Evolutionary conservation across 2,888 invertebrate genomes (phyloP), one percentile per base, ranked within the genome.

Genomic region (Cephus nigrinus): DNA sequence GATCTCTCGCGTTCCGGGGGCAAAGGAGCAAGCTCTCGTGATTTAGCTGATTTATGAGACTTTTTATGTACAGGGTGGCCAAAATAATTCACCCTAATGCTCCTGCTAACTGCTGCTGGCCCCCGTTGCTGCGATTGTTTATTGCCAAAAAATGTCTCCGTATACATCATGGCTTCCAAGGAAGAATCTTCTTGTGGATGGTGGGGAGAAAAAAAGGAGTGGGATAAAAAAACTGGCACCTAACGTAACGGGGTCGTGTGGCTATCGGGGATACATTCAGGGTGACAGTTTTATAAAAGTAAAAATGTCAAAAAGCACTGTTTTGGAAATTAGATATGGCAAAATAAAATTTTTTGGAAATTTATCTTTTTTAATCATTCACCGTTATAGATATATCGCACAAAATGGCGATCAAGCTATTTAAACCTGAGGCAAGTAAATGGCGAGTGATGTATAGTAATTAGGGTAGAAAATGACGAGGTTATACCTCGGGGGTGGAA

Each of bases 1-100:
- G 87, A 87, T 87, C 81, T 82, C 76, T 80, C 74, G 79, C 80
- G 79, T 80, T 73, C 76, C 78, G 76, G 2, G 40, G 81, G 82
- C 81, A 82, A 84, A 83, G 81, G 83, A 84, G 81, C 15, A 12
- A 68, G 68, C 75, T 74, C 83, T 84, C 85, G 87, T 86, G 87
- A 87, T 89, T 87, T 85, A 80, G 77, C 86, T 90, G 90, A 90
- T 90, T 90, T 89, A 90, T 88, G 84, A 80, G 77, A 85, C 83
- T 89, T 90, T 90, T 90, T 90, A 89, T 87, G 87, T 84, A 55
- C 9, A 80, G 86, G 85, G 85, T 87, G 86, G 86, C 88, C 89
- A 84, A 86, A 90, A 90, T 90, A 90, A 90, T 90, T 90, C 90
- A 90, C 89, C 90, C 90, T 90, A 90, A 90, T 90, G 88, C 88